Conservation (phyloP, 1,140 invertebrate genomes). For the Drosophila santomea region DNA sequence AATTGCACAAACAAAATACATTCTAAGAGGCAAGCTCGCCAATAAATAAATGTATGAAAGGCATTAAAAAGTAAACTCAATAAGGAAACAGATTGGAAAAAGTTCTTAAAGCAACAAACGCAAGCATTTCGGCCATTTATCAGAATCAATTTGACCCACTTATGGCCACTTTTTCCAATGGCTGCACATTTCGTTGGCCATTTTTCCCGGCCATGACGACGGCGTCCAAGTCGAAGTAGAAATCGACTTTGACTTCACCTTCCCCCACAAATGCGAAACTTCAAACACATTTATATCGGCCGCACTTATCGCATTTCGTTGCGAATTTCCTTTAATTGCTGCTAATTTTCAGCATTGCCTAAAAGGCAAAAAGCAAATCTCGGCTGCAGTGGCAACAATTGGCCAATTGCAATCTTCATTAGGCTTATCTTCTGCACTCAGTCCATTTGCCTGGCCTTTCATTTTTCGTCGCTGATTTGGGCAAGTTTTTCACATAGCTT, state of each 20-base stretch:
- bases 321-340: constrained; percentile 76
- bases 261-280: constrained; percentile 39
- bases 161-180: constrained; percentile 29
- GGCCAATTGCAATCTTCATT: constrained; percentile 68
- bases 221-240: constrained; percentile 3
- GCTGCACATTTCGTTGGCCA: constrained; percentile 22
- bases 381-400: constrained; percentile 53
- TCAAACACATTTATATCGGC: constrained; percentile 68
- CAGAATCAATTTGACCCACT: constrained; percentile 41
- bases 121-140: constrained; percentile 35
- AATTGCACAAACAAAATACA: background rate
- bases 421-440: constrained; percentile 63
- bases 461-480: constrained; percentile 42
- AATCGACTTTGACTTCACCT: constrained; percentile 42
- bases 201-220: constrained; percentile 36
- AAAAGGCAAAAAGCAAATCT: constrained; percentile 21
- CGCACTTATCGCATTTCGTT: constrained; percentile 53
- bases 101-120: constrained; percentile 10
- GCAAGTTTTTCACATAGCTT: constrained; percentile 38
- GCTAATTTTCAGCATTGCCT: constrained; percentile 57
- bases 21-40: background rate
- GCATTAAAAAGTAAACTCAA: constrained; percentile 12
- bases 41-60: constrained; percentile 10
- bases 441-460: constrained; percentile 46
- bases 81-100: constrained; percentile 24